Conservation (phyloP, 2,113 vertebrate species). For the Daboia siamensis region DNA sequence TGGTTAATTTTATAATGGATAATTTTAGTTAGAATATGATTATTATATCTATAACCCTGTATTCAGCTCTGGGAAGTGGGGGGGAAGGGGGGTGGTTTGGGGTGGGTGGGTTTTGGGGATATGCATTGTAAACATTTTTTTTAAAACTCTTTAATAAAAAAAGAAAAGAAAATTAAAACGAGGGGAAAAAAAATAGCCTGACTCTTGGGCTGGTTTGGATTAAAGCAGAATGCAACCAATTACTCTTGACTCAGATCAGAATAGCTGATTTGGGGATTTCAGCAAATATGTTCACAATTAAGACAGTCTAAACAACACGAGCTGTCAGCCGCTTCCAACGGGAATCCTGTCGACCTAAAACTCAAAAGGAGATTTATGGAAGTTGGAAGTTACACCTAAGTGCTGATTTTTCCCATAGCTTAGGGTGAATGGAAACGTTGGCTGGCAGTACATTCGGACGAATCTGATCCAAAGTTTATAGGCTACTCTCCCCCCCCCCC, state of each 20-base stretch:
- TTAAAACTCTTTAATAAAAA: too few species aligned
- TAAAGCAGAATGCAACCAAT: constrained; percentile 41
- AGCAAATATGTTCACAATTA: constrained; percentile 68
- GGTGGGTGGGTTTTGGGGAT: too few species aligned
- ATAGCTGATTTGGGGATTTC: constrained; percentile 44
- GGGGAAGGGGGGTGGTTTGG: too few species aligned
- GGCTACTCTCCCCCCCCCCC: constrained; percentile 21
- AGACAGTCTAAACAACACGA: constrained; percentile 60
- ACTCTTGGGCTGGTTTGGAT: constrained; percentile 36
- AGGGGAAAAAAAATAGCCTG: not conserved
- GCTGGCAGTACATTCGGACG: constrained; percentile 27
- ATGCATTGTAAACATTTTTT: too few species aligned
- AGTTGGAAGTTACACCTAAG: constrained; percentile 55
- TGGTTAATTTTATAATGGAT: too few species aligned
- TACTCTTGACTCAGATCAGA: constrained; percentile 39
- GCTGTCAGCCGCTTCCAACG: constrained; percentile 59
- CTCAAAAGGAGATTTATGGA: constrained; percentile 57
- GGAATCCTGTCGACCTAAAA: constrained; percentile 46
- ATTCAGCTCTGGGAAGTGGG: too few species aligned
- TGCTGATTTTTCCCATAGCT: constrained; percentile 55
- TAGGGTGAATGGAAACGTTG: constrained; percentile 51
- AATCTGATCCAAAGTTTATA: constrained; percentile 24
- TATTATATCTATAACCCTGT: too few species aligned
- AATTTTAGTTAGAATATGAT: too few species aligned
- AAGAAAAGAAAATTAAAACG: too few species aligned